Conservation (phyloP, 2,113 vertebrate species). For the Alethe castanea region DNA sequence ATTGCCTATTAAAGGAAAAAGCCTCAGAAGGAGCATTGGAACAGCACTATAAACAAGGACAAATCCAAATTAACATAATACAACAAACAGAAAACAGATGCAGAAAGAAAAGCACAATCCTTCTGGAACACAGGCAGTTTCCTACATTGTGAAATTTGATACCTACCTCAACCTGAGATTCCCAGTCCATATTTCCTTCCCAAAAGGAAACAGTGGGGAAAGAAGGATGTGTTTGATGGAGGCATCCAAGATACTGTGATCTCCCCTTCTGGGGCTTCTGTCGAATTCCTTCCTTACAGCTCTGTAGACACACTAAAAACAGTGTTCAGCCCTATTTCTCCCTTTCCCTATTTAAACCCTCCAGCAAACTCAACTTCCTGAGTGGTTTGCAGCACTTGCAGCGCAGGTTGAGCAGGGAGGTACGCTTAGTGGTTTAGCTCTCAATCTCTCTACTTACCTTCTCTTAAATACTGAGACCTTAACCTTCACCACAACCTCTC, state of each 20-base stretch:
- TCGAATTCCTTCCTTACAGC: background rate
- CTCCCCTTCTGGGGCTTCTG: background rate
- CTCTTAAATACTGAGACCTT: background rate
- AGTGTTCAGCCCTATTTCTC: background rate
- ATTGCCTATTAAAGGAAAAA: background rate
- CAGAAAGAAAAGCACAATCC: background rate
- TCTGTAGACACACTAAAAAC: background rate
- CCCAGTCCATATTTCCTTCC: background rate
- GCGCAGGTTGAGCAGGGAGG: fast-evolving
- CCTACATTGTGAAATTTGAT: background rate
- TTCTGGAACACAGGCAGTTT: background rate
- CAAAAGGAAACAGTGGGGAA: background rate
- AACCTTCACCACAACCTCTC: background rate
- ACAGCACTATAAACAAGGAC: background rate
- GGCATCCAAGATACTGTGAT: background rate
- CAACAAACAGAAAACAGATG: background rate
- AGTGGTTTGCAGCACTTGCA: background rate
- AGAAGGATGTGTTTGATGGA: background rate
- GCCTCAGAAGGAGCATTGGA: background rate
- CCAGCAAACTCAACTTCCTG: background rate
- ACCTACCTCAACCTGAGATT: background rate
- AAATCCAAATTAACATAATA: background rate
- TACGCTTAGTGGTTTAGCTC: background rate
- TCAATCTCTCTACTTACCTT: background rate
- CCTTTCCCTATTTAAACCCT: background rate